phyloP scores from a whole-genome alignment of 2,888 invertebrate species.

The Eupithecia vulgata region DNA sequence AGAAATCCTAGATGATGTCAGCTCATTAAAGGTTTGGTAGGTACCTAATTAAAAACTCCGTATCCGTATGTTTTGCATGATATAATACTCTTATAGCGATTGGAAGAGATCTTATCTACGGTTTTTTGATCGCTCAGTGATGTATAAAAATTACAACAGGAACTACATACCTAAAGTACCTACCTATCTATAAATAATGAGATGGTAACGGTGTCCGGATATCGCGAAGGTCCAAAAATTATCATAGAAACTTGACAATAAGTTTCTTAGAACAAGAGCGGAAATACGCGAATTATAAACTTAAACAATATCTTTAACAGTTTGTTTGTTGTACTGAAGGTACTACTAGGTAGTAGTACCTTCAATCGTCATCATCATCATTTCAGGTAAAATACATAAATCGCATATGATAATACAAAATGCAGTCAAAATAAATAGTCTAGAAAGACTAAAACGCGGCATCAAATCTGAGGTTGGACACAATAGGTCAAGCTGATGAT shows the following conservation, averaged over 20 bases:
- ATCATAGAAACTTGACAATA: slow-evolving; percentile 19
- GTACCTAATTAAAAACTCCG: neutral
- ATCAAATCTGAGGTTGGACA: too few species aligned
- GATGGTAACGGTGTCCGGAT: slow-evolving; percentile 16
- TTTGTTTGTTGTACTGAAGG: too few species aligned
- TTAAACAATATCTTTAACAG: neutral
- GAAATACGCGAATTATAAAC: neutral
- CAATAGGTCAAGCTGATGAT: too few species aligned
- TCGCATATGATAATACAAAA: too few species aligned
- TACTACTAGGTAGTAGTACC: neutral
- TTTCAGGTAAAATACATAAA: too few species aligned
- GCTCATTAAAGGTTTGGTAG: neutral
- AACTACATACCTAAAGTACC: slow-evolving; percentile 6
- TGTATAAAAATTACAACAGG: slow-evolving; percentile 4
- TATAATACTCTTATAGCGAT: neutral
- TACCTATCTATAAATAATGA: slow-evolving; percentile 15
- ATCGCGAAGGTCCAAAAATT: slow-evolving; percentile 21
- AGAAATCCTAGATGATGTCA: neutral
- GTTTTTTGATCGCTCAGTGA: neutral
- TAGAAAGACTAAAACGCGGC: too few species aligned
- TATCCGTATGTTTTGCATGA: neutral
- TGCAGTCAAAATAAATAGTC: too few species aligned
- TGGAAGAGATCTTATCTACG: neutral
- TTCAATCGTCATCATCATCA: too few species aligned
- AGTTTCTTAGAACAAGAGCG: slow-evolving; percentile 4